Evolutionary conservation across 2,797 vertebrate genomes (phyloP).

Genomic region (Caiman crocodilus): DNA sequence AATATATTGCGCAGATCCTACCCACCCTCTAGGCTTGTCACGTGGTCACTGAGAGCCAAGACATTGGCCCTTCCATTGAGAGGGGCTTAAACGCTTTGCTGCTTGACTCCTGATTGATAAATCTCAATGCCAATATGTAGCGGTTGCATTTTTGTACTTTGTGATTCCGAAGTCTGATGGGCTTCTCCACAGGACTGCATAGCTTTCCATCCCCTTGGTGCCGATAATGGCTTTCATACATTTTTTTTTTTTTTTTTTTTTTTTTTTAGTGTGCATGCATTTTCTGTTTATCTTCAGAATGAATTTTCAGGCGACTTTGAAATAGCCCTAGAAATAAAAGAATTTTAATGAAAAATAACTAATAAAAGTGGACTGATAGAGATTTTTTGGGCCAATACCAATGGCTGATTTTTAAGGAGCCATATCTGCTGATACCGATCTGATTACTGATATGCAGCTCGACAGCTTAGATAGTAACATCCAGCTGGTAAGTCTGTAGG

Average conservation of each 20-base stretch:
- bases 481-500: no score
- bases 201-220: accelerated
- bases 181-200: background rate
- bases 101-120: background rate
- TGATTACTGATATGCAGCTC: no score
- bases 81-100: background rate
- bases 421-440: no score
- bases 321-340: no score
- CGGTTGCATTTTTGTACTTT: background rate
- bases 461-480: no score
- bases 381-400: no score
- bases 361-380: no score
- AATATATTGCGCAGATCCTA: background rate
- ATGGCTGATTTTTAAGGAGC: no score
- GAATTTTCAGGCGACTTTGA: accelerated
- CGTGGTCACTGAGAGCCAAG: background rate
- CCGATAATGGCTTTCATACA: accelerated
- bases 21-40: background rate
- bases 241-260: background rate
- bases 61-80: background rate
- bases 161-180: background rate
- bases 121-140: background rate
- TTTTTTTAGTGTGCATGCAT: accelerated
- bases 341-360: no score
- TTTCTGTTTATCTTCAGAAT: background rate